Conservation (phyloP, 2,888 invertebrate genomes). For the Mellilla xanthometata region DNA sequence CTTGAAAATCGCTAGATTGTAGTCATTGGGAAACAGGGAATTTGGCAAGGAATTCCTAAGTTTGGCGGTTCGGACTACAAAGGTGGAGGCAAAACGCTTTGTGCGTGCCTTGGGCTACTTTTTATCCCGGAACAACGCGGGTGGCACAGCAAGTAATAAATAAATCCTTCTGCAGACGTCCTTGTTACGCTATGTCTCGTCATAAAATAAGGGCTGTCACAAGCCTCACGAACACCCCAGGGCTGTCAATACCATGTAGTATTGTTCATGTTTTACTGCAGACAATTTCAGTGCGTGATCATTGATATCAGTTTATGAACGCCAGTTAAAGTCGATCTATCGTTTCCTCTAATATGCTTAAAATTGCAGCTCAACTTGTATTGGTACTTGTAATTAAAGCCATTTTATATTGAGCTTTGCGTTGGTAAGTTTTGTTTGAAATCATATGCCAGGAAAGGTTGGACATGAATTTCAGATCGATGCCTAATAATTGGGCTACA, state of each 20-base stretch:
- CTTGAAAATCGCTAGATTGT: too few relatives aligned
- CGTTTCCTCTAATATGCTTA: not conserved
- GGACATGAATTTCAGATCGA: slow-evolving; percentile 4
- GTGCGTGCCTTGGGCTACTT: too few relatives aligned
- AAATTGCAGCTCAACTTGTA: not conserved
- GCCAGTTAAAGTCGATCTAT: slow-evolving; percentile 1
- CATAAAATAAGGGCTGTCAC: slow-evolving; percentile 24
- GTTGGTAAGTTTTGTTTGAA: not conserved
- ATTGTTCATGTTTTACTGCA: slow-evolving; percentile 22
- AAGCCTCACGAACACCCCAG: slow-evolving; percentile 12
- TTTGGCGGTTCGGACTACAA: too few relatives aligned
- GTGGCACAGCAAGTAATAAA: too few relatives aligned
- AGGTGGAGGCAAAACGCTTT: too few relatives aligned
- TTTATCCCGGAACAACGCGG: too few relatives aligned
- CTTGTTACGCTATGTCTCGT: slow-evolving; percentile 10
- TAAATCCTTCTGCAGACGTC: slow-evolving; percentile 6
- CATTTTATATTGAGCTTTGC: not conserved
- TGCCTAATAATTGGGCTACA: slow-evolving; percentile 15
- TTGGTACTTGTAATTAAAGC: not conserved
- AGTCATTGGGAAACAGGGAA: too few relatives aligned
- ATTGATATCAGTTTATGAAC: slow-evolving; percentile 13
- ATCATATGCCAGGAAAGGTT: not conserved
- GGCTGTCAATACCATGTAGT: slow-evolving; percentile 27
- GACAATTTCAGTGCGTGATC: slow-evolving; percentile 17
- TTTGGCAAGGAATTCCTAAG: too few relatives aligned